A percentile compares a stretch with the other conserved stretches of the same genome.
These are phyloP conservation scores for Homarus americanus DNA, from an alignment of 1,140 invertebrate species.

Conservation along the genomic window DNA sequence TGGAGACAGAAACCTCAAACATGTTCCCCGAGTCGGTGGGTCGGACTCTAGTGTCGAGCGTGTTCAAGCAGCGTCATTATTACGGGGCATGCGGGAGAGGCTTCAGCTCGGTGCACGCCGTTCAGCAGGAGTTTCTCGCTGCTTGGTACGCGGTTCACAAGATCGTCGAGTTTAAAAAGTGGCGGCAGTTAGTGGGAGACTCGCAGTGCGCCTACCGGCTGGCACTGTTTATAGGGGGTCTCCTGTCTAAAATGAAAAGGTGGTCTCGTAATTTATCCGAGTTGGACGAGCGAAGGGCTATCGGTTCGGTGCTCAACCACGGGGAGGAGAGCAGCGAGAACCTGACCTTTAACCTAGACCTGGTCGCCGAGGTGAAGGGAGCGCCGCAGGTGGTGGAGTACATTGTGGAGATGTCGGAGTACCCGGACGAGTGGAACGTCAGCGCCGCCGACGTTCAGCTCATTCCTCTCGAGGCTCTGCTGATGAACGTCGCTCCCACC, in stretches of 20 bases:
- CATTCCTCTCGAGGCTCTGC: slow-evolving; percentile 57
- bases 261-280: background rate
- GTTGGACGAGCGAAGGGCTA: slow-evolving; percentile 25
- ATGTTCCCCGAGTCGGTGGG: background rate
- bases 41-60: background rate
- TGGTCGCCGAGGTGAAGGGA: slow-evolving; percentile 62
- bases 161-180: slow-evolving; percentile 1
- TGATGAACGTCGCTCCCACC: slow-evolving; percentile 64
- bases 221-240: slow-evolving; percentile 34
- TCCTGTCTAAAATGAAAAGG: background rate
- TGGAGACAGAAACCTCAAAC: slow-evolving; percentile 8
- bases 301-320: slow-evolving; percentile 53
- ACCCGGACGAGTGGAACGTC: slow-evolving; percentile 72
- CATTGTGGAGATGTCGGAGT: slow-evolving; percentile 68
- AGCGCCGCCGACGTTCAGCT: slow-evolving; percentile 44
- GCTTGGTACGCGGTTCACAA: slow-evolving; percentile 30
- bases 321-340: slow-evolving; percentile 58
- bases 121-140: slow-evolving; percentile 37
- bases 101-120: background rate
- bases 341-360: slow-evolving; percentile 61
- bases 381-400: slow-evolving; percentile 48
- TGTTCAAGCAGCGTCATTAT: slow-evolving; percentile 1
- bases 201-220: background rate
- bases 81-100: background rate
- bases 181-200: background rate